Conservation (phyloP, 2,113 vertebrate genomes). For the Maccullochella peelii region DNA sequence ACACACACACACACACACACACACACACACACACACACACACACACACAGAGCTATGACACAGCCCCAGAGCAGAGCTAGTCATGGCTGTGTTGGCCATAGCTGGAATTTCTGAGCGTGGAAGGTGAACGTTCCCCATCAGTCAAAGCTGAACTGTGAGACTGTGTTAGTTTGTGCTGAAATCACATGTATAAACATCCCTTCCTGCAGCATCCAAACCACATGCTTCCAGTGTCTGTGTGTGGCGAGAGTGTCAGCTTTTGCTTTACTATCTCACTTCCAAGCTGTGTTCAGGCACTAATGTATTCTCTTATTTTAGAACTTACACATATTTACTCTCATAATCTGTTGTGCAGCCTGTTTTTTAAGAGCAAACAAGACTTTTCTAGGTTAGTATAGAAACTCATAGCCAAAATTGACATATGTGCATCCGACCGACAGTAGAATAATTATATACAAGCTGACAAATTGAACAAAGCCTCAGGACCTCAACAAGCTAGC, state of each 20-base stretch:
- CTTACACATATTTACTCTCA: not conserved
- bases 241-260: conserved; percentile 18
- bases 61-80: not conserved
- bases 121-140: conserved; percentile 43
- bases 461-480: not conserved
- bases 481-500: conserved; percentile 31
- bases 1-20: not conserved
- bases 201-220: conserved; percentile 38
- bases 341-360: not conserved
- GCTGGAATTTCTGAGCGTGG: conserved; percentile 61
- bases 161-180: conserved; percentile 38
- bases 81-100: conserved; percentile 35
- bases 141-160: conserved; percentile 18
- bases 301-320: not conserved
- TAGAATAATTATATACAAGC: not conserved
- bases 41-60: conserved; percentile 23
- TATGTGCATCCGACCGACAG: not conserved
- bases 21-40: not conserved
- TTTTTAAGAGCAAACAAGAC: not conserved
- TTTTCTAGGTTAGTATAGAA: not conserved
- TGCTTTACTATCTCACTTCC: not conserved
- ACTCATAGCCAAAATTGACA: not conserved
- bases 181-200: conserved; percentile 49
- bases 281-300: not conserved
- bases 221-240: conserved; percentile 45